A percentile compares a stretch with the other conserved stretches of the same genome.
Evolutionary conservation across 2,113 vertebrate species (phyloP).

Genomic region (Sylvia atricapilla): DNA sequence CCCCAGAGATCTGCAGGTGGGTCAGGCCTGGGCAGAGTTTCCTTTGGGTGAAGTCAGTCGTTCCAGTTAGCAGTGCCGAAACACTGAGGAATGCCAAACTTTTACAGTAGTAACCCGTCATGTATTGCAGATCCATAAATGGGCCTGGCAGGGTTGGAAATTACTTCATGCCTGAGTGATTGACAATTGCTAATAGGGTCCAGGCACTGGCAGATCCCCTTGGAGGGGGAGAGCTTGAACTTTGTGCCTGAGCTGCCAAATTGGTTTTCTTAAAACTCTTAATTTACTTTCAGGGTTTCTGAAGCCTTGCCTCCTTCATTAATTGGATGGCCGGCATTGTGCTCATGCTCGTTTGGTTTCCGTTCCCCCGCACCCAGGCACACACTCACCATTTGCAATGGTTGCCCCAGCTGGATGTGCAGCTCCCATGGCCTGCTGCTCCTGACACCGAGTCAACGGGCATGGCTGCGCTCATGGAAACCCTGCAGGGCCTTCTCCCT

Average conservation of each 20-base stretch:
- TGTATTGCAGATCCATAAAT: neutral
- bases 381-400: neutral
- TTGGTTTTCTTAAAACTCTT: slow-evolving; percentile 52
- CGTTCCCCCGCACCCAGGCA: neutral
- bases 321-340: slow-evolving; percentile 18
- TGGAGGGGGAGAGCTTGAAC: neutral
- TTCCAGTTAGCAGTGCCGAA: neutral
- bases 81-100: neutral
- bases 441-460: neutral
- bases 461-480: neutral
- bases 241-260: slow-evolving; percentile 43
- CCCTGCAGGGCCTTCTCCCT: neutral
- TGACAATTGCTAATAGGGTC: slow-evolving; percentile 54
- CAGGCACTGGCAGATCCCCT: slow-evolving; percentile 2
- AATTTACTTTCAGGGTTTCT: neutral
- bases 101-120: neutral
- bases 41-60: neutral
- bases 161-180: slow-evolving; percentile 6
- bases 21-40: neutral
- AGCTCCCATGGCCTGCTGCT: neutral
- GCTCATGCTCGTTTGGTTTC: neutral
- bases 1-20: neutral
- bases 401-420: accelerated
- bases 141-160: slow-evolving; percentile 20
- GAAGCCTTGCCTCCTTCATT: neutral